Base-by-base conservation (phyloP, 2,113 vertebrate genomes). In the Thunnus thynnus region DNA sequence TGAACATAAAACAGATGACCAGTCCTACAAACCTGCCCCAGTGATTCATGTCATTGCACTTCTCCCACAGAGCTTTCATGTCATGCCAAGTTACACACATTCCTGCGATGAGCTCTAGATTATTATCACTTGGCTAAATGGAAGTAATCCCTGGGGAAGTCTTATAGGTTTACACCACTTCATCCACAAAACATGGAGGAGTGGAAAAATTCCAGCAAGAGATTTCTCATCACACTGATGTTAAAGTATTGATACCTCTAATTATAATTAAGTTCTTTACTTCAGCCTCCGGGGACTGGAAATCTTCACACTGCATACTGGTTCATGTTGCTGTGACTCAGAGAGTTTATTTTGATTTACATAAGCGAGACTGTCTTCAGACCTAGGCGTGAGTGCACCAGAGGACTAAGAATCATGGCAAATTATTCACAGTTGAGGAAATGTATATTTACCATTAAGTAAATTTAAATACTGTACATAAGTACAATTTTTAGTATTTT, bases 81-180 rank as follows among this genome's bases (percentile, higher is more conserved):
- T 46, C 41, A 65, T 78, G 81, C 85, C 89, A 92, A 89, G 76
- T 79, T 68, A 78, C 79, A 85, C 82, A 79, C 88, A 94, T 91
- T 92, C 85, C 89, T 83, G 70, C 36, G 50, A 88, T 69, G 68
- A 82, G 68, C 48, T 86, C 13, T 3, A 88, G 88, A 93, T 92
- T 83, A 78, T 87, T 87, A 90, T 86, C 88, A 86, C 82, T 86
- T 71, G 67, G 76, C 52, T 88, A 91, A 88, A 17, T 88, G 84
- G 79, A 85, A 82, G 69, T 87, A 86, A 90, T 89, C 85, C 85
- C 69, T 2, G 12, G 41, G 62, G 84, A 90, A 51, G 64, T 73
- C 50, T 82, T 85, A 67, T 63, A 76, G 68, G 75, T 74, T 83
- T 80, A 55, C 22, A 47, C 14, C 2, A 8, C 47, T 76, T 22